A percentile compares a stretch with the other conserved stretches of the same genome.
Evolutionary conservation across 2,113 vertebrate genomes (phyloP).

Genomic region (Monarcha castaneiventris): DNA sequence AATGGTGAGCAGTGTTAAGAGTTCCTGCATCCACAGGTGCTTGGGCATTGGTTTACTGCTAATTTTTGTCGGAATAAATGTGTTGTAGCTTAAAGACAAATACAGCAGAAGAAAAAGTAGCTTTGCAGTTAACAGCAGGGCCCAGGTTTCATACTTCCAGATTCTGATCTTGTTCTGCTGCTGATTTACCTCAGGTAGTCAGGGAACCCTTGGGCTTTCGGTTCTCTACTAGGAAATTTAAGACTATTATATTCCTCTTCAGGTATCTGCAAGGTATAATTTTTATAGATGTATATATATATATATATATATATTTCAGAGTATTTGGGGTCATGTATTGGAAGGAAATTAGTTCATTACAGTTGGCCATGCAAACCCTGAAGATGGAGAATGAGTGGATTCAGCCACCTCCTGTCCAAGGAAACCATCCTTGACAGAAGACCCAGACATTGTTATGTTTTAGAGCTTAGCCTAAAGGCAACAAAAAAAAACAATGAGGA

Average conservation of each 20-base stretch:
- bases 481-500: neutral
- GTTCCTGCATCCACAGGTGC: neutral
- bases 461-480: neutral
- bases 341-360: neutral
- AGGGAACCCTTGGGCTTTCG: neutral
- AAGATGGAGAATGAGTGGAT: neutral
- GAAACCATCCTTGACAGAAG: neutral
- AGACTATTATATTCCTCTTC: neutral
- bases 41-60: neutral
- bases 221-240: neutral
- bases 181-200: neutral
- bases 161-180: neutral
- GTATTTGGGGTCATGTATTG: neutral
- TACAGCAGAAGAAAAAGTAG: neutral
- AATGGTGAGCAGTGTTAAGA: neutral
- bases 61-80: neutral
- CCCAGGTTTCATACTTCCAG: neutral
- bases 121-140: neutral
- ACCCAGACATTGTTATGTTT: neutral
- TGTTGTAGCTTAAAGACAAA: neutral
- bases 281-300: too few species aligned
- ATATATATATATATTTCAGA: neutral
- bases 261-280: neutral
- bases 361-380: neutral
- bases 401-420: neutral